Evolutionary conservation across 1,140 invertebrate genomes (phyloP).

Genomic region (Saccostrea cuccullata): DNA sequence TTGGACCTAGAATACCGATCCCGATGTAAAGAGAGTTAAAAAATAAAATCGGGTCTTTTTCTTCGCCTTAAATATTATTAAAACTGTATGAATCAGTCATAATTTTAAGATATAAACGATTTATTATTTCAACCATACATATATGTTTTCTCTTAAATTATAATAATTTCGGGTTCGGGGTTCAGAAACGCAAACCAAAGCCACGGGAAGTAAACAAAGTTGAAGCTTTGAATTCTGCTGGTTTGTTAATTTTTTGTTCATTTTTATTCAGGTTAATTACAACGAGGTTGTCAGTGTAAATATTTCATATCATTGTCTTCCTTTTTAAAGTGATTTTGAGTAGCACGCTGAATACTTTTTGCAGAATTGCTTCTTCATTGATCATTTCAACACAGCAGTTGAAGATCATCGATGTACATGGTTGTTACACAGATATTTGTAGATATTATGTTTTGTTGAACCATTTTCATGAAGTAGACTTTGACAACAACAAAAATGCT

Average conservation of each 20-base stretch:
- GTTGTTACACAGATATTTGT: no score
- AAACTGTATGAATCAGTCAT: neutral
- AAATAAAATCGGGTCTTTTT: neutral
- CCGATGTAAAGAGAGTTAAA: neutral
- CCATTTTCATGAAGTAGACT: no score
- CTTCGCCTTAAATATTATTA: neutral
- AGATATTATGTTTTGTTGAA: no score
- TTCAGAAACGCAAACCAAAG: neutral
- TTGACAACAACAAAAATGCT: no score
- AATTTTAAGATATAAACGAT: neutral
- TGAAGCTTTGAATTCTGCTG: neutral
- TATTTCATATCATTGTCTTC: no score
- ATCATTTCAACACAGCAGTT: no score
- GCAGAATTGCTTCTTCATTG: no score
- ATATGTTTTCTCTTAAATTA: neutral
- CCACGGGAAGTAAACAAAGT: conserved; percentile 33
- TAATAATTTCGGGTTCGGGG: neutral
- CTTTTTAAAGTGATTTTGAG: no score
- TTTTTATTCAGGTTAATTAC: no score
- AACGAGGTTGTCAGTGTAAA: no score
- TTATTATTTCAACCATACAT: neutral
- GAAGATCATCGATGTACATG: no score
- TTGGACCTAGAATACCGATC: neutral
- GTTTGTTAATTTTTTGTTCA: neutral
- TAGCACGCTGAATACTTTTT: no score